Percentiles rank a stretch among this genome's conserved stretches.
Evolutionary conservation across 92 coral and sea anemone genomes (phyloP).

Genomic region (Phenganax subtilis): DNA sequence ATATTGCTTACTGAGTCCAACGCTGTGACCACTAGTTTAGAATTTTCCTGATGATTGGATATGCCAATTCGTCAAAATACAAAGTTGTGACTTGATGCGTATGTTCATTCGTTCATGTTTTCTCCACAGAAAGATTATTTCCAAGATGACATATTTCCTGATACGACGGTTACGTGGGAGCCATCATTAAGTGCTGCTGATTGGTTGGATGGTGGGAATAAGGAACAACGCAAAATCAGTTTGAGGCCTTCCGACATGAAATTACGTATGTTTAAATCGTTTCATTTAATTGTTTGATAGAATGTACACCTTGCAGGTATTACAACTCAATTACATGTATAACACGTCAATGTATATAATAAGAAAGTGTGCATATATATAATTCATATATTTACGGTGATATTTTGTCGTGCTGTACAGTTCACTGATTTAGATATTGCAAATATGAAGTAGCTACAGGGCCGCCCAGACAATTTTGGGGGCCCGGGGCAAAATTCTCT

Average conservation of each 20-base stretch:
- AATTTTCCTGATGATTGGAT: no score
- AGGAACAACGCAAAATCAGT: conserved; percentile 64
- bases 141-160: conserved; percentile 96
- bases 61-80: no score
- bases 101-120: background rate
- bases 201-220: conserved; percentile 81
- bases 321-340: background rate
- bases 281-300: background rate
- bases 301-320: background rate
- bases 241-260: conserved; percentile 81
- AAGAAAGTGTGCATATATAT: no score
- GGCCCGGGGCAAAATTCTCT: no score
- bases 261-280: conserved; percentile 52
- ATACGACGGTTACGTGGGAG: conserved; percentile 81
- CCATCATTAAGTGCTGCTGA: conserved; percentile 62
- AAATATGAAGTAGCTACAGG: no score
- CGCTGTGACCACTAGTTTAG: no score
- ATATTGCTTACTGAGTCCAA: no score
- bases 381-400: no score
- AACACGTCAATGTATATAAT: no score
- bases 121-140: conserved; percentile 73
- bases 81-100: background rate
- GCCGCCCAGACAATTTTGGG: no score
- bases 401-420: no score
- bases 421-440: no score